These are phyloP conservation scores for Polypterus senegalus DNA, from an alignment of 2,113 vertebrate species.

Conservation along the genomic window DNA sequence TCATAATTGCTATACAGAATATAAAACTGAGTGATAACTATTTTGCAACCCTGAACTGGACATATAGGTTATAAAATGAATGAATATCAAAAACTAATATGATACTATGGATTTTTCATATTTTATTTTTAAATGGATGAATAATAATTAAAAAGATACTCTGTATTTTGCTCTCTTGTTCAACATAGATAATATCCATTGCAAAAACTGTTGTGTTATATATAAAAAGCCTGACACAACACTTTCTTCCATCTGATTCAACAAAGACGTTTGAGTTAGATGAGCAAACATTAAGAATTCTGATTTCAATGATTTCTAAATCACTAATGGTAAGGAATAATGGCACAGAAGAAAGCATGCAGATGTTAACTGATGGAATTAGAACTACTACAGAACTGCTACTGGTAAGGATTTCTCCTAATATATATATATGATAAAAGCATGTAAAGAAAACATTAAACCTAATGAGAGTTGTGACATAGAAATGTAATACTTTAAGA, in stretches of 20 bases:
- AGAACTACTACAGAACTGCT: conserved; percentile 37
- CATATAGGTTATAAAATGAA: no score
- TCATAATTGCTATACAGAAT: no score
- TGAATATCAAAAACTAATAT: no score
- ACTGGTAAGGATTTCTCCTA: conserved; percentile 39
- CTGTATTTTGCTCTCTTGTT: background rate
- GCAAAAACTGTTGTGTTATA: conserved; percentile 27
- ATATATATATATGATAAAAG: accelerated
- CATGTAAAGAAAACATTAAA: no score
- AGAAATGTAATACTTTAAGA: no score
- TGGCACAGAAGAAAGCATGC: background rate
- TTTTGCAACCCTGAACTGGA: no score
- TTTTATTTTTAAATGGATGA: no score
- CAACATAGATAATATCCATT: conserved; percentile 39
- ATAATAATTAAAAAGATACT: no score
- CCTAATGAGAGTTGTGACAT: no score
- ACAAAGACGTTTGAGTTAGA: conserved; percentile 12
- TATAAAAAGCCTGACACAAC: conserved; percentile 20
- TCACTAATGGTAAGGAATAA: conserved; percentile 31
- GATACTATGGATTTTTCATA: no score
- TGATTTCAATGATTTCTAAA: conserved; percentile 40
- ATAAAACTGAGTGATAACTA: no score
- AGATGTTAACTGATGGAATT: conserved; percentile 35
- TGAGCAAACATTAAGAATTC: conserved; percentile 13
- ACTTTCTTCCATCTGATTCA: conserved; percentile 4